Percentiles rank a stretch among this genome's conserved stretches.
Conservation (phyloP, 2,797 vertebrate genomes). For the Remorina albescens region DNA sequence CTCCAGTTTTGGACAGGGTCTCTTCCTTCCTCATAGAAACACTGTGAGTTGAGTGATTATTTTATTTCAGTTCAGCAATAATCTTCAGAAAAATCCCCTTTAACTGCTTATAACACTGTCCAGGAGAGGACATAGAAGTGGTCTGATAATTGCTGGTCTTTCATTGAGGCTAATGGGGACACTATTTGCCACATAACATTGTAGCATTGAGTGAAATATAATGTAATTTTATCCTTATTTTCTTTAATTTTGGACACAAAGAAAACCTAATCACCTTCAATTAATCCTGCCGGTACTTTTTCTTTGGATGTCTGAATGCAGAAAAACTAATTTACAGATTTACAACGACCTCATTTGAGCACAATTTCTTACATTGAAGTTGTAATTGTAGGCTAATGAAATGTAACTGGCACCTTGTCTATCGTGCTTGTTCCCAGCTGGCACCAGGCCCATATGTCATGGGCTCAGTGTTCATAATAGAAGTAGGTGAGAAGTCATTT, state of each 20-base stretch:
- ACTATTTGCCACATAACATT: too few species aligned
- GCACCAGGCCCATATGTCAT: constrained; percentile 38
- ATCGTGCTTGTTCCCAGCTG: constrained; percentile 55
- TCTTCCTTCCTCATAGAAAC: constrained; percentile 27
- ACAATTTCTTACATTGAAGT: not conserved
- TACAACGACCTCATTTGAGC: not conserved
- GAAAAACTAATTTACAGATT: not conserved
- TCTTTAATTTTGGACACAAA: not conserved
- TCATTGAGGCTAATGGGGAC: not conserved
- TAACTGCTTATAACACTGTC: not conserved
- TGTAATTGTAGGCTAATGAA: not conserved
- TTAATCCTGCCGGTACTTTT: not conserved
- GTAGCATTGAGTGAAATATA: not conserved
- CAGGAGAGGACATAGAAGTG: not conserved
- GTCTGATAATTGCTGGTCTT: constrained; percentile 1
- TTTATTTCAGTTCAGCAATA: not conserved
- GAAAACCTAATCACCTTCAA: not conserved
- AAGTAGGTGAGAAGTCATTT: constrained; percentile 79
- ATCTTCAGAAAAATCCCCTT: not conserved
- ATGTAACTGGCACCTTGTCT: not conserved
- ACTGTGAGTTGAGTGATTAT: constrained; percentile 67
- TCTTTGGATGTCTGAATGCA: not conserved
- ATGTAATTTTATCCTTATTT: not conserved
- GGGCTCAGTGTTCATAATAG: constrained; percentile 67
- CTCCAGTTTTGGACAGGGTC: constrained; percentile 27